Percentiles rank a stretch among this genome's conserved stretches.
phyloP scores from a whole-genome alignment of 2,113 vertebrate species.

The Cyanoramphus novaezelandiae region DNA sequence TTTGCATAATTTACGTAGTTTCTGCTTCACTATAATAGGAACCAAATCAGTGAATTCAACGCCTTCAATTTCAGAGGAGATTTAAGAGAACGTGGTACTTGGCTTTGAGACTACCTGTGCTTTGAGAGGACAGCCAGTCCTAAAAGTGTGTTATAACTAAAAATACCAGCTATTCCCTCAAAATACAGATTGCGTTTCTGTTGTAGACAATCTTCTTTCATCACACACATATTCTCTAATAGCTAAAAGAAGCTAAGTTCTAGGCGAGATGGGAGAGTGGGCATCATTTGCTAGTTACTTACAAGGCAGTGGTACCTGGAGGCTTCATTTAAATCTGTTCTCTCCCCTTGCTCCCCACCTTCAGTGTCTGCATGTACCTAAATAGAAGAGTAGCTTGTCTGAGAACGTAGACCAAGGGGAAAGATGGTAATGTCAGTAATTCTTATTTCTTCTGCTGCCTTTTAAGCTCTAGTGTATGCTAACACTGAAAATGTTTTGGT shows the following conservation, averaged over 20 bases:
- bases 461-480: not conserved
- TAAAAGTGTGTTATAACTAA: not conserved
- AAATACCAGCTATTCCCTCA: not conserved
- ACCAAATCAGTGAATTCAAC: not conserved
- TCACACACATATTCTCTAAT: fast-evolving
- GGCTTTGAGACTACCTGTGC: not conserved
- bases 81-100: not conserved
- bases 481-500: not conserved
- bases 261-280: not conserved
- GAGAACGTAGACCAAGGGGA: not conserved
- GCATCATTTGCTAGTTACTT: not conserved
- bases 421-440: not conserved
- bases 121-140: not conserved
- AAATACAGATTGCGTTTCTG: not conserved
- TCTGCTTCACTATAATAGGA: not conserved
- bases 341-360: not conserved
- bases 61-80: not conserved
- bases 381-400: not conserved
- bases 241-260: not conserved
- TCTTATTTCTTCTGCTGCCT: not conserved
- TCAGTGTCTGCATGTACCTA: not conserved
- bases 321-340: not conserved
- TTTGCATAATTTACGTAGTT: slow-evolving; percentile 7
- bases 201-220: not conserved
- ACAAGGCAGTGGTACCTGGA: not conserved